Conservation (phyloP, 2,113 vertebrate genomes). For the Larimichthys crocea region DNA sequence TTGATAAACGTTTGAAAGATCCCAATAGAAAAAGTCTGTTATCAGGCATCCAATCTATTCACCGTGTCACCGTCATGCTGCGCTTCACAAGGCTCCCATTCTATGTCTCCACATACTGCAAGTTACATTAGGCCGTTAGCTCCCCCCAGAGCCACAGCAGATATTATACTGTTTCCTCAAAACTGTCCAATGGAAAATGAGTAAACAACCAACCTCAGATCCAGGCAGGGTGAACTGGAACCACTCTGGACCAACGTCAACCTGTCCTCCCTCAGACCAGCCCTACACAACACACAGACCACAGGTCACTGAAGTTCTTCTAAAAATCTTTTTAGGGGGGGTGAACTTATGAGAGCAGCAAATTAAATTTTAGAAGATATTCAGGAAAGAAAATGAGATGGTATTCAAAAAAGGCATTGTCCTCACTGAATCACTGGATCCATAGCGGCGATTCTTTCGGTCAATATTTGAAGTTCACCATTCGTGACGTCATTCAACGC, state of each 20-base stretch:
- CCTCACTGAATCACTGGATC: conserved; percentile 90
- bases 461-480: conserved; percentile 92
- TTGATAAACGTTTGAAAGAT: no score
- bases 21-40: no score
- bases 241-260: conserved; percentile 92
- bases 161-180: background rate
- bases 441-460: conserved; percentile 92
- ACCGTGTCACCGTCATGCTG: no score
- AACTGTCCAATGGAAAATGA: background rate
- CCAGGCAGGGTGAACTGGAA: conserved; percentile 96
- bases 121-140: no score
- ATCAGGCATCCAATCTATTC: no score
- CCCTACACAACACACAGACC: conserved; percentile 73
- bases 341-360: background rate
- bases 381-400: background rate
- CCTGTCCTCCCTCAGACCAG: conserved; percentile 87
- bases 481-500: conserved; percentile 97
- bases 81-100: no score
- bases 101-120: no score
- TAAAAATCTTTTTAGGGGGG: background rate
- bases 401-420: background rate
- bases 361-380: background rate
- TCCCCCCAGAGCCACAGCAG: background rate
- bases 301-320: background rate
- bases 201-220: conserved; percentile 89